Evolutionary conservation across 2,888 invertebrate genomes (phyloP).

Genomic region (Drosophila peninsularis): DNA sequence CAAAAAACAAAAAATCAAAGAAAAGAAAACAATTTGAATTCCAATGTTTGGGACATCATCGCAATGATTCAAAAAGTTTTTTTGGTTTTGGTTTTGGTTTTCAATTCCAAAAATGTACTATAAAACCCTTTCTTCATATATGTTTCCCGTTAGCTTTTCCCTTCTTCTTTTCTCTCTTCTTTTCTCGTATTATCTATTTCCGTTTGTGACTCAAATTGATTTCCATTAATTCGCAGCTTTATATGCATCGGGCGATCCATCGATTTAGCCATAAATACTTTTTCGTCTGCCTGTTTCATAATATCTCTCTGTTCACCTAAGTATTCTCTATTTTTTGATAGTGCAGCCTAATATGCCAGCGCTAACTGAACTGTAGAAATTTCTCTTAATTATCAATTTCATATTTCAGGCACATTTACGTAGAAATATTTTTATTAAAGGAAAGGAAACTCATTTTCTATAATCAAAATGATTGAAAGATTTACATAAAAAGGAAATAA

Average conservation of each 20-base stretch:
- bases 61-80: constrained; percentile 26
- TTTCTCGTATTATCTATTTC: constrained; percentile 59
- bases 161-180: background rate
- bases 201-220: constrained; percentile 41
- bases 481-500: constrained; percentile 30
- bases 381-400: constrained; percentile 62
- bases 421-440: constrained; percentile 16
- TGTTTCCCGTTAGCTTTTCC: constrained; percentile 40
- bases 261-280: constrained; percentile 49
- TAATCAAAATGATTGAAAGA: background rate
- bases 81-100: constrained; percentile 4
- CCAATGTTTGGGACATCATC: constrained; percentile 52
- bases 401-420: constrained; percentile 60
- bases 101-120: constrained; percentile 1
- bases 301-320: constrained; percentile 35
- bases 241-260: constrained; percentile 53
- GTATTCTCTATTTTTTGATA: constrained; percentile 5
- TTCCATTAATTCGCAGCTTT: constrained; percentile 47
- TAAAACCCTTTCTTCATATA: constrained; percentile 6
- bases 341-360: constrained; percentile 39
- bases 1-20: background rate
- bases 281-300: constrained; percentile 59
- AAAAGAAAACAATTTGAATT: constrained; percentile 48
- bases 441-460: constrained; percentile 28
- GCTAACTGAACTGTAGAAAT: constrained; percentile 43